Percentiles rank a stretch among this genome's conserved stretches.
phyloP scores from a whole-genome alignment of 2,888 invertebrate genomes.

The Cheilosia scutellata region DNA sequence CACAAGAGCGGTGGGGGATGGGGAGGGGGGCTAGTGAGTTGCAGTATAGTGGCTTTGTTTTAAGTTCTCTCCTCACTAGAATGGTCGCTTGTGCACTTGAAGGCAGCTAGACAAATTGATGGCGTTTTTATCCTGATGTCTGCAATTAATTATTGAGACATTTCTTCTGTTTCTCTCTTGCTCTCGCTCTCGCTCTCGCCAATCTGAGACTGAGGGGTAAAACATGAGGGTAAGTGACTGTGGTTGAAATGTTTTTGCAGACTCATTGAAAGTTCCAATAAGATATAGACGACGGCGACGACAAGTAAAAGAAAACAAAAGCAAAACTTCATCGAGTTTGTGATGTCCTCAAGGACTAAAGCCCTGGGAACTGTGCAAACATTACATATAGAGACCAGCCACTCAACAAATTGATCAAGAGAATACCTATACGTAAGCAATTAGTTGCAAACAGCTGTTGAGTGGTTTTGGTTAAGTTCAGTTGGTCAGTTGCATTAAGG shows the following conservation, averaged over 20 bases:
- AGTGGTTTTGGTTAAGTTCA: constrained; percentile 67
- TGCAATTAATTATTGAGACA: constrained; percentile 83
- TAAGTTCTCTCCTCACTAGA: constrained; percentile 26
- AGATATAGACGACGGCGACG: constrained; percentile 13
- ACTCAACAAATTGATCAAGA: constrained; percentile 44
- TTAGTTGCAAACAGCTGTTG: constrained; percentile 71
- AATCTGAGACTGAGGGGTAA: neutral
- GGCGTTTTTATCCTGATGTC: constrained; percentile 82
- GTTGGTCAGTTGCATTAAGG: constrained; percentile 71
- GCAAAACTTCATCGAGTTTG: constrained; percentile 7
- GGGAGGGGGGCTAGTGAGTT: neutral
- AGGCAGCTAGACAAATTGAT: constrained; percentile 76
- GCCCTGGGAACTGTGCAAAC: constrained; percentile 26
- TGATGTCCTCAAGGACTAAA: constrained; percentile 39
- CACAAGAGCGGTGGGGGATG: constrained; percentile 33
- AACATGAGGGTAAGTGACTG: constrained; percentile 3
- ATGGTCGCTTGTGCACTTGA: constrained; percentile 73
- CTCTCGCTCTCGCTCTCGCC: neutral
- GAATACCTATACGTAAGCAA: constrained; percentile 50
- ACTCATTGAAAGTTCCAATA: constrained; percentile 56
- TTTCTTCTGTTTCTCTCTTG: constrained; percentile 25
- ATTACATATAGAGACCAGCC: constrained; percentile 29
- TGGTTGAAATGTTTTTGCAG: constrained; percentile 49
- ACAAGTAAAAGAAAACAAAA: constrained; percentile 6
- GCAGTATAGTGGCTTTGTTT: constrained; percentile 56